A percentile compares a stretch with the other conserved stretches of the same genome.
phyloP scores from a whole-genome alignment of 2,888 invertebrate genomes.

The Kryphioiulus occultus region DNA sequence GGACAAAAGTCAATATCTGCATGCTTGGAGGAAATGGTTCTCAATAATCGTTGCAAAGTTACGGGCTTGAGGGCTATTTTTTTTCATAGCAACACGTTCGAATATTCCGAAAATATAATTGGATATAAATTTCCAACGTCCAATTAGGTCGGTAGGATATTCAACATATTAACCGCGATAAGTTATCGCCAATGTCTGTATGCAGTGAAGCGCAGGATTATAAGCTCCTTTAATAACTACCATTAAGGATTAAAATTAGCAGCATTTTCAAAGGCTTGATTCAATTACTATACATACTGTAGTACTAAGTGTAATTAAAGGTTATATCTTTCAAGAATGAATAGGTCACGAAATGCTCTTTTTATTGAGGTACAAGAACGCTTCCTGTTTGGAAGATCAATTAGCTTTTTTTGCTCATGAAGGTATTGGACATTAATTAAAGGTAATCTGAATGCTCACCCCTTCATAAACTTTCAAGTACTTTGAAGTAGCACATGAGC shows the following conservation, averaged over 20 bases:
- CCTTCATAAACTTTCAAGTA: too few species aligned
- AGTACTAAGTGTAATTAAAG: not conserved
- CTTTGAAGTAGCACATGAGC: too few species aligned
- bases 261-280: not conserved
- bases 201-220: not conserved
- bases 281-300: not conserved
- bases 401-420: not conserved
- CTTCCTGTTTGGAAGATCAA: not conserved
- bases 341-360: not conserved
- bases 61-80: not conserved
- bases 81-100: not conserved
- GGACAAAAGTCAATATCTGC: not conserved
- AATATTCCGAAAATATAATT: not conserved
- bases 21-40: not conserved
- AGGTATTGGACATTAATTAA: not conserved
- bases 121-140: not conserved
- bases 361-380: not conserved
- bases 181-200: not conserved
- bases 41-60: not conserved
- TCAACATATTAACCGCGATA: not conserved
- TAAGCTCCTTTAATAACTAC: not conserved
- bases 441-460: not conserved
- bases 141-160: constrained; percentile 18
- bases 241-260: not conserved
- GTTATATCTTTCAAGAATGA: not conserved